Percentiles rank a stretch among this genome's conserved stretches.
Evolutionary conservation across 2,888 invertebrate genomes (phyloP).

Genomic region (Euzophera pinguis): DNA sequence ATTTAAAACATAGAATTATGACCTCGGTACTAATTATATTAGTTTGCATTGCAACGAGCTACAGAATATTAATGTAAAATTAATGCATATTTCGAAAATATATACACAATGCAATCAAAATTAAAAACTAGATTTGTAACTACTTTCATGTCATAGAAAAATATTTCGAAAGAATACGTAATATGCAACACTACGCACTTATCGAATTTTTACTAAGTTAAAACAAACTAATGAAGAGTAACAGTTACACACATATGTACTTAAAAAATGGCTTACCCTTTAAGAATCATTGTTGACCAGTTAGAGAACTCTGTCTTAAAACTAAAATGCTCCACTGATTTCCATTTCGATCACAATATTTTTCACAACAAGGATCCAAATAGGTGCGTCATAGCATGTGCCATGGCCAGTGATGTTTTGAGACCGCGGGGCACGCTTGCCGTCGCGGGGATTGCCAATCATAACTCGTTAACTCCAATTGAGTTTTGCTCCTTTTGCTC

Average conservation of each 20-base stretch:
- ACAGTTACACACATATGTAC: neutral
- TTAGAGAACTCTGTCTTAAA: neutral
- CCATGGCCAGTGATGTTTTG: slow-evolving; percentile 13
- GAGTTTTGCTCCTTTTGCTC: slow-evolving; percentile 24
- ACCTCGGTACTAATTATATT: too few species aligned
- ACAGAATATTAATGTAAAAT: too few species aligned
- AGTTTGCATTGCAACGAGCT: too few species aligned
- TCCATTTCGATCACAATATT: neutral
- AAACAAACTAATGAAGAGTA: too few species aligned
- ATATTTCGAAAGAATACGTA: too few species aligned
- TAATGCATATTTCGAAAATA: too few species aligned
- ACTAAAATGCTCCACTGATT: neutral
- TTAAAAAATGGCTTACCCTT: neutral
- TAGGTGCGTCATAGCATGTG: neutral
- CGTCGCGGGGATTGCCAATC: slow-evolving; percentile 42
- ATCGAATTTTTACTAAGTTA: too few species aligned
- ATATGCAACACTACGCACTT: too few species aligned
- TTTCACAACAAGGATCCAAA: neutral
- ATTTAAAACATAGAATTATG: too few species aligned
- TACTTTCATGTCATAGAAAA: too few species aligned
- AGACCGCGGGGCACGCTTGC: slow-evolving; percentile 32
- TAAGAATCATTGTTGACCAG: neutral
- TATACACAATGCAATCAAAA: too few species aligned
- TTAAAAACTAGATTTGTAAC: too few species aligned
- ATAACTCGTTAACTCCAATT: slow-evolving; percentile 30